phyloP scores from a whole-genome alignment of 2,888 invertebrate genomes.

The Chalcosyrphus nemorum region DNA sequence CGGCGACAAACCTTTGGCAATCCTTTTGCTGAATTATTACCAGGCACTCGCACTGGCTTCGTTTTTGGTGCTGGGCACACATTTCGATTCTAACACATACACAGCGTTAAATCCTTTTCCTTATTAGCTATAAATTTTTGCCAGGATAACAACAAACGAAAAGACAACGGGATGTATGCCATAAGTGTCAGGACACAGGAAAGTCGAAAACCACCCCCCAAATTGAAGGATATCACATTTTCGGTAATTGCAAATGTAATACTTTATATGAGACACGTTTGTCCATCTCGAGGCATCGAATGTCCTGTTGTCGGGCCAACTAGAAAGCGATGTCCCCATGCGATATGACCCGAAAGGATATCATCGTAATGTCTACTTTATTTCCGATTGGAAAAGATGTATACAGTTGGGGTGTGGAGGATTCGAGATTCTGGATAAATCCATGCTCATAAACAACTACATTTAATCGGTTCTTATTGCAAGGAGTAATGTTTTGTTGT shows the following conservation, averaged over 20 bases:
- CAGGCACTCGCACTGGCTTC: slow-evolving; percentile 73
- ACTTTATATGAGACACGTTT: slow-evolving; percentile 75
- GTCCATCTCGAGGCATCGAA: slow-evolving; percentile 66
- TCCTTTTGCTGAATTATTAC: slow-evolving; percentile 66
- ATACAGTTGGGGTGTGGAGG: not conserved
- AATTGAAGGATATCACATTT: slow-evolving; percentile 67
- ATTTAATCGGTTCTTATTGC: slow-evolving; percentile 78
- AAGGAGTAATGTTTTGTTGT: slow-evolving; percentile 26
- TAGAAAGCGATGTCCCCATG: slow-evolving; percentile 78
- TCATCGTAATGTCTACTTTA: slow-evolving; percentile 81
- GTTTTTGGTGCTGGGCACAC: slow-evolving; percentile 72
- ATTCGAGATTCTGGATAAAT: slow-evolving; percentile 74
- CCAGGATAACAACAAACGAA: slow-evolving; percentile 59
- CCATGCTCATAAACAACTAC: slow-evolving; percentile 81
- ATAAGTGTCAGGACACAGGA: not conserved
- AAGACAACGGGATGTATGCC: slow-evolving; percentile 7
- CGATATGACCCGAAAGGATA: slow-evolving; percentile 77
- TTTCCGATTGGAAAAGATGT: slow-evolving; percentile 78
- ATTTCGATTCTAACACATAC: slow-evolving; percentile 50
- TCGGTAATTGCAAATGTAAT: slow-evolving; percentile 73
- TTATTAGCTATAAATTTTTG: slow-evolving; percentile 80
- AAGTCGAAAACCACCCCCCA: slow-evolving; percentile 38
- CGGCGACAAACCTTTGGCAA: slow-evolving; percentile 58
- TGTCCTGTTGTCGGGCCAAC: slow-evolving; percentile 26
- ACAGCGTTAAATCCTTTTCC: slow-evolving; percentile 75